A percentile compares a stretch with the other conserved stretches of the same genome.
These are phyloP conservation scores for Drosophila tanythrix DNA, from an alignment of 2,888 invertebrate genomes.

Conservation along the genomic window DNA sequence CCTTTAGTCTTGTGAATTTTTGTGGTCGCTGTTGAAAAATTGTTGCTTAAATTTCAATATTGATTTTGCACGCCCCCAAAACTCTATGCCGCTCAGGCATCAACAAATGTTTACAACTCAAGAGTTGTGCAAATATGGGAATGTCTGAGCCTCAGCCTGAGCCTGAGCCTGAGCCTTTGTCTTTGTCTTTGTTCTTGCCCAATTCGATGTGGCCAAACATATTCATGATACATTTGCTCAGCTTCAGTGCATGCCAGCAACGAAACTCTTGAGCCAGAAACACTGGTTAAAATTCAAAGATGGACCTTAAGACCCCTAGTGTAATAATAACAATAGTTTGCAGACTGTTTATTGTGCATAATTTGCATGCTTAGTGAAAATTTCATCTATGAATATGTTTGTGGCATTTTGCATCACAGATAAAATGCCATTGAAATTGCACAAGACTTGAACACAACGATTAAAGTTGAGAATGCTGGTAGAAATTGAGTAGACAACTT, in stretches of 20 bases:
- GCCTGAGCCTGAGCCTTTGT: neutral
- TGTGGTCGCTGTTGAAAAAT: conserved; percentile 41
- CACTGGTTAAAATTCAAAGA: neutral
- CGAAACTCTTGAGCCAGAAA: neutral
- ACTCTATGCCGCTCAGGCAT: conserved; percentile 7
- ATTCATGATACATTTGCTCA: conserved; percentile 46
- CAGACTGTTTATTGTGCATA: conserved; percentile 55
- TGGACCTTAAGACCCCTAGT: neutral
- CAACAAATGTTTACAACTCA: conserved; percentile 56
- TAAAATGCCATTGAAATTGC: conserved; percentile 4
- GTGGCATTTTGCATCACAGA: conserved; percentile 4
- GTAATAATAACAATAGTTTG: conserved; percentile 24
- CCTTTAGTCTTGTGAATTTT: conserved; percentile 10
- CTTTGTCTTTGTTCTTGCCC: conserved; percentile 38
- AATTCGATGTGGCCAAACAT: conserved; percentile 31
- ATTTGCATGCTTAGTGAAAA: conserved; percentile 66
- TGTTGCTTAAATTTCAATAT: conserved; percentile 70
- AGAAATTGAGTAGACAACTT: neutral
- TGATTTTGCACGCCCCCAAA: conserved; percentile 57
- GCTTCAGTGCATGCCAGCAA: conserved; percentile 19
- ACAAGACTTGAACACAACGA: neutral
- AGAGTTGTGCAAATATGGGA: conserved; percentile 39
- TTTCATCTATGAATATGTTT: conserved; percentile 49
- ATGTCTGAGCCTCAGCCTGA: neutral
- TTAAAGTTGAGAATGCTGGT: conserved; percentile 1